These are phyloP conservation scores for Zygothrica quintamaculata DNA, from an alignment of 2,888 invertebrate genomes.

Conservation along the genomic window DNA sequence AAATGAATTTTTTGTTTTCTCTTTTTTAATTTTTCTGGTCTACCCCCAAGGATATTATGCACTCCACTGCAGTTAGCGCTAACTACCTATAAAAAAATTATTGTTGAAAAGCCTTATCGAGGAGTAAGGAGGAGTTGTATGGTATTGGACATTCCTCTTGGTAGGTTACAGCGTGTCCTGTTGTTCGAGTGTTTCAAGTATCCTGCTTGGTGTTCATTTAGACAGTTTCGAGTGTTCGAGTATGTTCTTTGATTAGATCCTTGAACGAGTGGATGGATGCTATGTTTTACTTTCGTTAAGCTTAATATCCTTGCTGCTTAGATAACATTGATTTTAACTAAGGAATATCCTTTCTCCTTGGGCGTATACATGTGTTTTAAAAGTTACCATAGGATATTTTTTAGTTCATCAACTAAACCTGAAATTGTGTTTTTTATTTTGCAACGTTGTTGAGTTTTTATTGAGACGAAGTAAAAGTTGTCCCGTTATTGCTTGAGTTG, in stretches of 20 bases:
- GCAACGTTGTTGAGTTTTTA: constrained; percentile 32
- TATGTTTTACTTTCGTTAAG: too few relatives aligned
- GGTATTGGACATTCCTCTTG: too few relatives aligned
- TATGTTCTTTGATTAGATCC: constrained; percentile 25
- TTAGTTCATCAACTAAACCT: not conserved
- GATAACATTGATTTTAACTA: not conserved
- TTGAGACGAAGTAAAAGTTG: constrained; percentile 32
- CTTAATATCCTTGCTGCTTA: too few relatives aligned
- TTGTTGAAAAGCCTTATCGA: constrained; percentile 18
- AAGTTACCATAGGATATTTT: not conserved
- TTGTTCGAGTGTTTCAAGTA: constrained; percentile 33
- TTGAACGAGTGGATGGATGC: constrained; percentile 1
- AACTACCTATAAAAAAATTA: constrained; percentile 18
- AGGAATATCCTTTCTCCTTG: not conserved
- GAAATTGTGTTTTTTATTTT: constrained; percentile 11
- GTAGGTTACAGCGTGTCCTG: not conserved
- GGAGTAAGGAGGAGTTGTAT: not conserved
- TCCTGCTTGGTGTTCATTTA: constrained; percentile 33
- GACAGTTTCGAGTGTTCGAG: constrained; percentile 42
- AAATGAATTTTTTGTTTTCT: constrained; percentile 61
- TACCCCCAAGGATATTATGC: constrained; percentile 37
- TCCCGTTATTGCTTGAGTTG: constrained; percentile 35
- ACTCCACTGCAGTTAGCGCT: constrained; percentile 25
- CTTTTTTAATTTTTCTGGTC: constrained; percentile 4
- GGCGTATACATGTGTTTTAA: too few relatives aligned